Evolutionary conservation across 2,888 invertebrate species (phyloP), one percentile per base, ranked within the genome.

Genomic region (Cryptophagus acutangulus): DNA sequence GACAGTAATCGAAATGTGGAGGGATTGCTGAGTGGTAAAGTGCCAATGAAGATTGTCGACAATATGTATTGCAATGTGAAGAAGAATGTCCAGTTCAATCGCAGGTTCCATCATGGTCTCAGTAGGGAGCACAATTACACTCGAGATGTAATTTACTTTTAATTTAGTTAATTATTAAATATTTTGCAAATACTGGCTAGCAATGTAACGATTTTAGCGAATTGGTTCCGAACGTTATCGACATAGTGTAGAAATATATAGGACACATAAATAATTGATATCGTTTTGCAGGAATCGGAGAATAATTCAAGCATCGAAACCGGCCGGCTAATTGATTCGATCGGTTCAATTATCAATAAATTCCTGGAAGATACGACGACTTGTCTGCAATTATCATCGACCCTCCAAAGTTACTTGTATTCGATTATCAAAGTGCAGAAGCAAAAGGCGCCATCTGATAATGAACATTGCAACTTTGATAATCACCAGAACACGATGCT

Each of bases 11-110:
- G 8, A 15, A 50, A 45, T 28, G 10, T 50, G 10, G 50, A 50
- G 17, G 48, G 45, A 10, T 36, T 49, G 2, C 36, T 50, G 2
- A 40, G 38, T 12, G 52, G 52, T 8, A 18, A 43, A 16, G 24
- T 50, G 5, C 49, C 55, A 10, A 17, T 38, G 14, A 44, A 38
- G 14, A 44, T 55, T 5, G 38, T 53, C 8, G 42, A 48, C n/a
- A 25, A 45, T 2, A 38, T 55, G 14, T 45, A 44, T 17, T 33
- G 43, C 2, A 42, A 48, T 17, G 37, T 54, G 9, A 41, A 36
- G 16, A 37, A 42, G 12, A 39, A 52, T 33, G 18, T 20, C 2
- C 40, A 38, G 24, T 30, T 46, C 12, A 35, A 40, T 13, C 33
- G 36, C 3, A 44, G 43, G 36, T 46, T 49, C 12, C 30, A 39